These are phyloP conservation scores for Petrosia ficiformis DNA, from an alignment of 37 sponge, comb jelly and placozoan genomes.

Conservation along the genomic window DNA sequence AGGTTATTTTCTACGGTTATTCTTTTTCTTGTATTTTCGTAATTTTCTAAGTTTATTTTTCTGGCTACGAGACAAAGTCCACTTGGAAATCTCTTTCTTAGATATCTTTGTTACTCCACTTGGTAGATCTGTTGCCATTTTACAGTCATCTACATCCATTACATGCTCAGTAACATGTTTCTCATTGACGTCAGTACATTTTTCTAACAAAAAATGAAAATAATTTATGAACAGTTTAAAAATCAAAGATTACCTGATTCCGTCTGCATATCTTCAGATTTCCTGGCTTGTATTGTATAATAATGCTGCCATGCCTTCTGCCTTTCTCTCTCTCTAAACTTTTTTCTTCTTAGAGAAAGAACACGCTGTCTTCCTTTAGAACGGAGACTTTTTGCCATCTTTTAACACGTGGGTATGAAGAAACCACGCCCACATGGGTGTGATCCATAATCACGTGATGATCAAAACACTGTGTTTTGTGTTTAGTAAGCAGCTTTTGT, in stretches of 20 bases:
- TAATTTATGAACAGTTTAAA: too few relatives aligned
- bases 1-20: too few relatives aligned
- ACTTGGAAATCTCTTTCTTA: not conserved
- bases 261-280: slow-evolving; percentile 11
- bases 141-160: too few relatives aligned
- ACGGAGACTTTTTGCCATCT: slow-evolving; percentile 75
- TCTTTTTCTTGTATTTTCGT: not conserved
- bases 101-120: not conserved
- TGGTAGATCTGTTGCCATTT: too few relatives aligned
- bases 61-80: slow-evolving; percentile 4
- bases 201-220: too few relatives aligned
- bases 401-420: not conserved
- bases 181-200: too few relatives aligned
- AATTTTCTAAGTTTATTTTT: not conserved
- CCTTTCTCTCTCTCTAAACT: slow-evolving; percentile 52
- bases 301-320: slow-evolving; percentile 56
- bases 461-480: too few relatives aligned
- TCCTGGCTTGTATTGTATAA: slow-evolving; percentile 11
- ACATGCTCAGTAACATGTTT: too few relatives aligned
- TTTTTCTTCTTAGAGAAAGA: slow-evolving; percentile 41
- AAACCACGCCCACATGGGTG: not conserved
- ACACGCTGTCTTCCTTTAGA: slow-evolving; percentile 71
- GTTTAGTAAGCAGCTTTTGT: too few relatives aligned
- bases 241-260: too few relatives aligned
- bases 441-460: not conserved